Conservation (phyloP, 2,888 invertebrate species). For the Drosophila longiperda region DNA sequence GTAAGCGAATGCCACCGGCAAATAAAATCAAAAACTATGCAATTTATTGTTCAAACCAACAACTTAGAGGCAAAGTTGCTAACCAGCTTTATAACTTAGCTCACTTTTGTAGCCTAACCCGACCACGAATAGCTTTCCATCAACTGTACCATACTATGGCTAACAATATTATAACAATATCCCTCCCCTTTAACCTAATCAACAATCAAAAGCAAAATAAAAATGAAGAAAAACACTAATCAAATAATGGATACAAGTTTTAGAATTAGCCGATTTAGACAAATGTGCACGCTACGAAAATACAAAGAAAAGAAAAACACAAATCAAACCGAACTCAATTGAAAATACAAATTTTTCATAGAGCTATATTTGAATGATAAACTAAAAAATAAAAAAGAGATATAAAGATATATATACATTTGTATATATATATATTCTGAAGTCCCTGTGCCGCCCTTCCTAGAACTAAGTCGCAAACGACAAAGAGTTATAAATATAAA, state of each 20-base stretch:
- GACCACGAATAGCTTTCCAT: conserved; percentile 49
- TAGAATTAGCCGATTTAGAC: conserved; percentile 46
- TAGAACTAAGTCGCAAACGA: conserved; percentile 57
- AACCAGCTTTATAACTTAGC: conserved; percentile 64
- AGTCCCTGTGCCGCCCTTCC: conserved; percentile 60
- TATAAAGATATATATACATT: conserved; percentile 17
- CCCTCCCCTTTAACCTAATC: not conserved
- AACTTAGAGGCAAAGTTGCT: conserved; percentile 65
- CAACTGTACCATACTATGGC: conserved; percentile 68
- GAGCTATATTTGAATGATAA: conserved; percentile 12
- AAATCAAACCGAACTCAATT: conserved; percentile 11
- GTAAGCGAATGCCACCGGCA: conserved; percentile 36
- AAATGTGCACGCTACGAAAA: conserved; percentile 39
- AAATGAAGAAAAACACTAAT: conserved; percentile 1
- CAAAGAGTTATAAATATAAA: conserved; percentile 52
- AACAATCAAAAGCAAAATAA: conserved; percentile 6
- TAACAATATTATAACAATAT: conserved; percentile 43
- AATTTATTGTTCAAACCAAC: conserved; percentile 75
- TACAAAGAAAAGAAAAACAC: conserved; percentile 4
- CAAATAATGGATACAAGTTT: conserved; percentile 22
- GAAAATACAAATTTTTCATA: conserved; percentile 15
- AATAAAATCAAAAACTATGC: conserved; percentile 69
- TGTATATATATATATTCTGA: conserved; percentile 28
- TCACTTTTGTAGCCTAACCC: conserved; percentile 65
- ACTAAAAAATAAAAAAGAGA: conserved; percentile 9